phyloP scores from a whole-genome alignment of 2,888 invertebrate species.

The Microplitis deprimator region DNA sequence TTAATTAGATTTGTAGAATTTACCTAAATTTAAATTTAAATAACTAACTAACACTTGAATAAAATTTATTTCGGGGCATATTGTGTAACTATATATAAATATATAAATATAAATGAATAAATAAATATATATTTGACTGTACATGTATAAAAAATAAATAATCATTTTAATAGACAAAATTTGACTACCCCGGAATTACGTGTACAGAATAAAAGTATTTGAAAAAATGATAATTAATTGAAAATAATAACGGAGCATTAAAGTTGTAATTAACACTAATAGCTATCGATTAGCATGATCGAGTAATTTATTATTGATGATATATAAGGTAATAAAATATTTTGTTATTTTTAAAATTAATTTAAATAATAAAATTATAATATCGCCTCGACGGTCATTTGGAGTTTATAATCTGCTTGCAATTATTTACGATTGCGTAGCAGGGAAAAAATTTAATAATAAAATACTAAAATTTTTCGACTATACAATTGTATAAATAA shows the following conservation, averaged over 20 bases:
- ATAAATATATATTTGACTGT: slow-evolving; percentile 45
- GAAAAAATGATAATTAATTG: slow-evolving; percentile 23
- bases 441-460: slow-evolving; percentile 22
- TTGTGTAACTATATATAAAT: slow-evolving; percentile 33
- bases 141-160: slow-evolving; percentile 59
- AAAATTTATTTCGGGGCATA: slow-evolving; percentile 49
- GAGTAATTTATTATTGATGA: slow-evolving; percentile 27
- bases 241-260: slow-evolving; percentile 26
- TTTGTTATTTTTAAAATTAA: slow-evolving; percentile 34
- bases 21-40: slow-evolving; percentile 51
- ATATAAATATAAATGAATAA: neutral
- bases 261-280: slow-evolving; percentile 33
- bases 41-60: neutral
- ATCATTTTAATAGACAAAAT: slow-evolving; percentile 60
- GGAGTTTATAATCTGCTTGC: slow-evolving; percentile 19
- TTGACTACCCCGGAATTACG: slow-evolving; percentile 53
- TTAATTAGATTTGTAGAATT: slow-evolving; percentile 64
- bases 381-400: slow-evolving; percentile 31
- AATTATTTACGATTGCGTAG: slow-evolving; percentile 42
- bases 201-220: slow-evolving; percentile 53
- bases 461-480: slow-evolving; percentile 43
- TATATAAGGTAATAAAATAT: slow-evolving; percentile 28
- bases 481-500: slow-evolving; percentile 10
- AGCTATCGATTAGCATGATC: slow-evolving; percentile 23
- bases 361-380: slow-evolving; percentile 19